These are phyloP conservation scores for Chirona hameri DNA, from an alignment of 2,888 invertebrate species.

Conservation along the genomic window DNA sequence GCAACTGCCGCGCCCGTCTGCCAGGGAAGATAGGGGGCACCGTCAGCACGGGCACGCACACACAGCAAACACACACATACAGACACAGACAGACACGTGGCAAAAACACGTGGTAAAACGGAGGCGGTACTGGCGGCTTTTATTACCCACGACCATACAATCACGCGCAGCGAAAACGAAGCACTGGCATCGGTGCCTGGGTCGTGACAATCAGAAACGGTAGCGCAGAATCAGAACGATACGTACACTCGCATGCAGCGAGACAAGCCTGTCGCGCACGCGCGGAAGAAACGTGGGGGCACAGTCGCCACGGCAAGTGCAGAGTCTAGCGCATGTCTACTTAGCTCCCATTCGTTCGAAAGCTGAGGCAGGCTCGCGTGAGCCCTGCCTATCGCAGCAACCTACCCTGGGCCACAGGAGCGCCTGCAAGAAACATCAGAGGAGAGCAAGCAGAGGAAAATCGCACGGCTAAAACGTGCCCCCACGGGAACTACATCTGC, in stretches of 20 bases:
- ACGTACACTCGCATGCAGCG: neutral
- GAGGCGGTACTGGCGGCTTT: constrained; percentile 10
- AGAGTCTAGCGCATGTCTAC: neutral
- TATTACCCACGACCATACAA: neutral
- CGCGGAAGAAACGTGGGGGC: neutral
- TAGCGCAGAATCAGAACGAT: neutral
- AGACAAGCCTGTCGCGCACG: neutral
- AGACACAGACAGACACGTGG: too few species aligned
- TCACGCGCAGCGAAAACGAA: neutral
- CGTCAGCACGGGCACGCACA: too few species aligned
- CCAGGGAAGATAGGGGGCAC: neutral
- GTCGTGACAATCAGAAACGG: neutral
- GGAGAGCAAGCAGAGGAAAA: too few species aligned
- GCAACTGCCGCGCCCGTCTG: neutral
- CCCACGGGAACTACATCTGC: too few species aligned
- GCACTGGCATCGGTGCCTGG: neutral
- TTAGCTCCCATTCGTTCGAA: neutral
- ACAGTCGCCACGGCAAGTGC: neutral
- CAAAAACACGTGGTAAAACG: neutral
- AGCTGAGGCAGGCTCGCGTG: too few species aligned
- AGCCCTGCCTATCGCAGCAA: too few species aligned
- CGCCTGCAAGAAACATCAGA: too few species aligned
- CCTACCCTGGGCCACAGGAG: too few species aligned
- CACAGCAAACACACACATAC: too few species aligned
- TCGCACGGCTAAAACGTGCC: too few species aligned